phyloP scores from a whole-genome alignment of 2,797 vertebrate species.

The Typhlichthys eigenmanni region DNA sequence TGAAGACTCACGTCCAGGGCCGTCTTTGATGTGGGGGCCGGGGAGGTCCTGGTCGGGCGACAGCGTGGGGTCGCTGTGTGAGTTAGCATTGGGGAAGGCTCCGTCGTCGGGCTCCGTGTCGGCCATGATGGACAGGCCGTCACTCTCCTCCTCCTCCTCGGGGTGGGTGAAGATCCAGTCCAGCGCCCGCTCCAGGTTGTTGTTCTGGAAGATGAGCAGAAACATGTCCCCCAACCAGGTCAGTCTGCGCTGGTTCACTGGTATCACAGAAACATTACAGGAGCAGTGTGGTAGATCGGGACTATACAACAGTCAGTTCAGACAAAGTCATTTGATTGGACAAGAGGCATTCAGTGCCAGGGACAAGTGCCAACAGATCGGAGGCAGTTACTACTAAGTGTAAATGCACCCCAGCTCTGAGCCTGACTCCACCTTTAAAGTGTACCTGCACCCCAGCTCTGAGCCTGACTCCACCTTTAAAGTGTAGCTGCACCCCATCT shows the following conservation, averaged over 20 bases:
- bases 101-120: conserved; percentile 86
- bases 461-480: too few species aligned
- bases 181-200: conserved; percentile 92
- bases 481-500: too few species aligned
- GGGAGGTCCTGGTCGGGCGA: conserved; percentile 83
- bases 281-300: too few species aligned
- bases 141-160: conserved; percentile 84
- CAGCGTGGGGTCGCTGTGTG: conserved; percentile 85
- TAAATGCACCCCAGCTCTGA: too few species aligned
- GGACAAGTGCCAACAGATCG: too few species aligned
- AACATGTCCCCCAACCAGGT: not conserved
- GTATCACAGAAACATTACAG: not conserved
- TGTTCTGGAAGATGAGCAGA: conserved; percentile 78
- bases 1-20: conserved; percentile 90
- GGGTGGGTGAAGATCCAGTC: conserved; percentile 98
- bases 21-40: conserved; percentile 91
- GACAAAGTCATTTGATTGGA: too few species aligned
- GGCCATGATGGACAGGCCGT: conserved; percentile 79
- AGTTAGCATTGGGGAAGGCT: conserved; percentile 76
- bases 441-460: too few species aligned
- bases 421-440: too few species aligned
- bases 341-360: too few species aligned
- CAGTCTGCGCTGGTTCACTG: not conserved
- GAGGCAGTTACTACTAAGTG: too few species aligned
- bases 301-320: not conserved